These are phyloP conservation scores for Ganaspis brasiliensis DNA, from an alignment of 2,888 invertebrate genomes.

Conservation along the genomic window DNA sequence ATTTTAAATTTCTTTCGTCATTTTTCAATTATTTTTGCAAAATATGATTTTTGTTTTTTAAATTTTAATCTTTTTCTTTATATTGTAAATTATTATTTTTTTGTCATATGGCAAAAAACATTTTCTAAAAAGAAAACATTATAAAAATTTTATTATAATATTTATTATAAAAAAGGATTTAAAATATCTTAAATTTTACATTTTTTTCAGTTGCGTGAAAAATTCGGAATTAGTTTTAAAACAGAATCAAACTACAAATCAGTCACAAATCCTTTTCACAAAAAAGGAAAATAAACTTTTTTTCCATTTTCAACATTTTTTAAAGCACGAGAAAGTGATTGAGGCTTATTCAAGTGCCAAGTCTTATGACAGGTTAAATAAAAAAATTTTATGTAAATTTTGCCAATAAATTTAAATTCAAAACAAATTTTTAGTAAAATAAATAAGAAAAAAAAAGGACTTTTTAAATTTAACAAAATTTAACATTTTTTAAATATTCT, in stretches of 20 bases:
- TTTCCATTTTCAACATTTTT: slow-evolving; percentile 64
- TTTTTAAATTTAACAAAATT: not conserved
- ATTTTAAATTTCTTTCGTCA: too few species aligned
- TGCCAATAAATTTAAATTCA: too few species aligned
- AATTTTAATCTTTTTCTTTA: too few species aligned
- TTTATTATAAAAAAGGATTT: not conserved
- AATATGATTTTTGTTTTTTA: too few species aligned
- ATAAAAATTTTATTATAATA: too few species aligned
- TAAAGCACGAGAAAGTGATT: slow-evolving; percentile 56
- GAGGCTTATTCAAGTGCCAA: slow-evolving; percentile 57
- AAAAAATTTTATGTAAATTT: not conserved
- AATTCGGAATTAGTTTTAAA: not conserved
- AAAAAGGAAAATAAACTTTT: slow-evolving; percentile 50
- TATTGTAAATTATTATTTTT: too few species aligned
- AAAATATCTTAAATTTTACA: not conserved
- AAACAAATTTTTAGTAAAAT: too few species aligned
- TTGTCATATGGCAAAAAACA: too few species aligned
- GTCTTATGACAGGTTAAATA: slow-evolving; percentile 62
- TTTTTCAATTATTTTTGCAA: too few species aligned
- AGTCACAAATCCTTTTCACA: not conserved
- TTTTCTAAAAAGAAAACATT: too few species aligned
- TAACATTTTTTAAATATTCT: not conserved
- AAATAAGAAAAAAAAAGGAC: too few species aligned
- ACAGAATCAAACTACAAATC: not conserved
- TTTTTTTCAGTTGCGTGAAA: slow-evolving; percentile 3